These are phyloP conservation scores for Stercorarius parasiticus DNA, from an alignment of 2,113 vertebrate species.

Conservation along the genomic window DNA sequence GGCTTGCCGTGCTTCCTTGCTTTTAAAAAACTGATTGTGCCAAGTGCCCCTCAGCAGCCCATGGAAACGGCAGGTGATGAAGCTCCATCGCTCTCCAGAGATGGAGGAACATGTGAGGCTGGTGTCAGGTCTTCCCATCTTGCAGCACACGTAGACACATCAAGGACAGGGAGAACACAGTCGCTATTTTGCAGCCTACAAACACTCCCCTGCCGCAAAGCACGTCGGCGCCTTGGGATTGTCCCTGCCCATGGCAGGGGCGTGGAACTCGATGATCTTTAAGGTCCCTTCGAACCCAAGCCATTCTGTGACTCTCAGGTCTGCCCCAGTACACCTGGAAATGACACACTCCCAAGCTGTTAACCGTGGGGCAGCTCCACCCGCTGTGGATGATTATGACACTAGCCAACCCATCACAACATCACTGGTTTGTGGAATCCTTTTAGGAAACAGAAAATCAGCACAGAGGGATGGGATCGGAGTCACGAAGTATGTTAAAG, in stretches of 20 bases:
- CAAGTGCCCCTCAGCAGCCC: not conserved
- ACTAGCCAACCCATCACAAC: not conserved
- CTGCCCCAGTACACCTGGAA: not conserved
- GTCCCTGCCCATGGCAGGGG: not conserved
- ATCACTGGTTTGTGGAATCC: accelerated
- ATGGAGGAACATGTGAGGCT: accelerated
- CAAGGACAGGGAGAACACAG: not conserved
- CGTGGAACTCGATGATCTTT: not conserved
- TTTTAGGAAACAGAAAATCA: not conserved
- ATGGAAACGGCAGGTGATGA: not conserved
- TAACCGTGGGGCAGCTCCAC: not conserved
- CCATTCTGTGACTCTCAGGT: not conserved
- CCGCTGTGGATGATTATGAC: accelerated
- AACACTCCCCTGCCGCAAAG: accelerated
- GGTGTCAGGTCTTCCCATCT: not conserved
- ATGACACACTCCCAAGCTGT: not conserved
- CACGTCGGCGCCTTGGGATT: not conserved
- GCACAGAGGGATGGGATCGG: not conserved
- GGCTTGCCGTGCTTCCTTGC: not conserved
- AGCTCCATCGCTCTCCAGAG: accelerated
- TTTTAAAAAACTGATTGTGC: not conserved
- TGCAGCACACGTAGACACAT: not conserved
- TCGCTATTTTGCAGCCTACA: not conserved
- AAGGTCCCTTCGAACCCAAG: not conserved
- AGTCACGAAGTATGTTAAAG: not conserved